Evolutionary conservation across 64 coral and sea anemone genomes (phyloP).

Genomic region (Actinia equina): DNA sequence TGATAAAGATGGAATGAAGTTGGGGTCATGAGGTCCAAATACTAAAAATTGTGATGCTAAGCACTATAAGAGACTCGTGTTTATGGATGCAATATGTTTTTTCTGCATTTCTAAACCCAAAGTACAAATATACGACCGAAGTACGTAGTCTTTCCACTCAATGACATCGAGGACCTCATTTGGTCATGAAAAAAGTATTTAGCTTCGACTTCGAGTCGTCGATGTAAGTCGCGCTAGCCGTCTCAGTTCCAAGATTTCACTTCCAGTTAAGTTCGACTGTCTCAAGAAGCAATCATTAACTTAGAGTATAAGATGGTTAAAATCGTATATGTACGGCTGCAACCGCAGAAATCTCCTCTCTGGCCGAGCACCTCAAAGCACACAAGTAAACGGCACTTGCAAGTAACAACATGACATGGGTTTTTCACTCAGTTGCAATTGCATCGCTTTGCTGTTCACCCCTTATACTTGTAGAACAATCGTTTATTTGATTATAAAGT

Average conservation of each 20-base stretch:
- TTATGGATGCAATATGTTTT: neutral
- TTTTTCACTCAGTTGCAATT: neutral
- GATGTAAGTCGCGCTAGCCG: neutral
- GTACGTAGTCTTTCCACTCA: neutral
- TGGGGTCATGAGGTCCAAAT: neutral
- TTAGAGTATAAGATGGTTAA: conserved; percentile 15
- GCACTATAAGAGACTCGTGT: neutral
- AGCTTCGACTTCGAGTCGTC: neutral
- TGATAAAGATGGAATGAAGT: neutral
- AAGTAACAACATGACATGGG: neutral
- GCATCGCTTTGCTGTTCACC: neutral
- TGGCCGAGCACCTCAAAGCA: neutral
- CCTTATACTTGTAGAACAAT: neutral
- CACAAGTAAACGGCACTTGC: neutral
- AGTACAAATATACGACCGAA: neutral
- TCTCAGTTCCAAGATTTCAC: neutral
- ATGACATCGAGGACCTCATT: neutral
- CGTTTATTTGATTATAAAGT: neutral
- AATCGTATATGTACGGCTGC: neutral
- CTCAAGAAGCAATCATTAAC: neutral
- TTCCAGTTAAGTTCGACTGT: conserved; percentile 2
- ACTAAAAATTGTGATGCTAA: neutral
- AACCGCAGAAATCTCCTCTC: neutral
- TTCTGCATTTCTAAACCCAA: neutral
- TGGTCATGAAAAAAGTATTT: neutral